Conservation (phyloP, 2,888 invertebrate species). For the Clanis bilineata region DNA sequence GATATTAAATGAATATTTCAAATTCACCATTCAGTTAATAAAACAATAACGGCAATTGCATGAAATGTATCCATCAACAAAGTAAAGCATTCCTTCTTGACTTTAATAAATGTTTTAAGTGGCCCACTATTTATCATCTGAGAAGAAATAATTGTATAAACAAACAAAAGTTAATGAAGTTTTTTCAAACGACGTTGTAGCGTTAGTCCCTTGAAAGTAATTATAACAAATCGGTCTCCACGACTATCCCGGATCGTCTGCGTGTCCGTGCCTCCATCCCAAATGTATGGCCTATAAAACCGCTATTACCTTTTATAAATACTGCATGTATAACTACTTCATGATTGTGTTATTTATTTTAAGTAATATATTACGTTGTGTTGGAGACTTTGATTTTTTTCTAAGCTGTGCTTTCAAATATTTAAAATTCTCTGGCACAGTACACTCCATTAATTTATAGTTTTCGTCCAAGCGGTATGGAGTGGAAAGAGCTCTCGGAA, state of each 20-base stretch:
- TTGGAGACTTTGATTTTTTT: conserved; percentile 73
- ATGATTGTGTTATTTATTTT: conserved; percentile 82
- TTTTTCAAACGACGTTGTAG: conserved; percentile 38
- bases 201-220: conserved; percentile 48
- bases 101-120: background rate
- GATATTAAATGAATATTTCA: too few species aligned
- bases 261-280: conserved; percentile 45
- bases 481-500: conserved; percentile 45
- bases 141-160: conserved; percentile 37
- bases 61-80: background rate
- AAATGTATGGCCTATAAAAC: conserved; percentile 76
- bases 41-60: background rate
- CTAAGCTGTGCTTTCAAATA: conserved; percentile 79
- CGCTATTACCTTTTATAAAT: conserved; percentile 79
- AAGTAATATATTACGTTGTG: conserved; percentile 78
- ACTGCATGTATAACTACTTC: conserved; percentile 81
- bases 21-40: too few species aligned
- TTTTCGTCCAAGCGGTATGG: conserved; percentile 48
- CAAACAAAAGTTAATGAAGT: conserved; percentile 41
- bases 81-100: background rate
- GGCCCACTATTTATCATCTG: conserved; percentile 12
- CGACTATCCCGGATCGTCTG: conserved; percentile 27
- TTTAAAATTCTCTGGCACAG: conserved; percentile 79
- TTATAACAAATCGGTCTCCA: conserved; percentile 61
- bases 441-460: conserved; percentile 80